Conservation (phyloP, 2,888 invertebrate genomes). For the Poecilus cupreus region DNA sequence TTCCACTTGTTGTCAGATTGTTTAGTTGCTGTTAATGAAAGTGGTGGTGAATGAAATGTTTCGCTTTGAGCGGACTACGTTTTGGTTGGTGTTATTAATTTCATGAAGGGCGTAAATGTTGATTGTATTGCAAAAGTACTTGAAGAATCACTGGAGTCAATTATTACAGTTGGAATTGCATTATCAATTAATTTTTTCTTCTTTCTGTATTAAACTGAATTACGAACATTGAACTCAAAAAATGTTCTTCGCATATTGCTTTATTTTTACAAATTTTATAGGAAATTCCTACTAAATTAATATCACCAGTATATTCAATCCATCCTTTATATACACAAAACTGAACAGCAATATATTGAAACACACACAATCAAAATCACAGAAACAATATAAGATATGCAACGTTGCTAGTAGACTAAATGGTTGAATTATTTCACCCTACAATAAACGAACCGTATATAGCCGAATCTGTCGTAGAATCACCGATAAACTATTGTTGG, state of each 20-base stretch:
- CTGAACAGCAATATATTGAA: too few species aligned
- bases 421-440: too few species aligned
- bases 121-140: neutral
- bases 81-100: slow-evolving; percentile 6
- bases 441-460: too few species aligned
- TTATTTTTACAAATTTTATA: slow-evolving; percentile 12
- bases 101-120: neutral
- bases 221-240: neutral
- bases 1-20: neutral
- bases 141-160: neutral
- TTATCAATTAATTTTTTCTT: neutral
- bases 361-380: too few species aligned
- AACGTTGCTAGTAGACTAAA: too few species aligned
- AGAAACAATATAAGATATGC: too few species aligned
- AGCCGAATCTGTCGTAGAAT: too few species aligned
- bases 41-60: neutral
- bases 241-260: slow-evolving; percentile 20
- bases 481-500: too few species aligned
- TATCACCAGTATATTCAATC: slow-evolving; percentile 6
- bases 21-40: neutral
- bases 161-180: neutral
- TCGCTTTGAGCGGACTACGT: neutral
- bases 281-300: neutral
- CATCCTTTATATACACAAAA: too few species aligned
- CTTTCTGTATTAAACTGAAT: neutral